Conservation (phyloP, 64 coral and sea anemone genomes). For the Stylophora pistillata region DNA sequence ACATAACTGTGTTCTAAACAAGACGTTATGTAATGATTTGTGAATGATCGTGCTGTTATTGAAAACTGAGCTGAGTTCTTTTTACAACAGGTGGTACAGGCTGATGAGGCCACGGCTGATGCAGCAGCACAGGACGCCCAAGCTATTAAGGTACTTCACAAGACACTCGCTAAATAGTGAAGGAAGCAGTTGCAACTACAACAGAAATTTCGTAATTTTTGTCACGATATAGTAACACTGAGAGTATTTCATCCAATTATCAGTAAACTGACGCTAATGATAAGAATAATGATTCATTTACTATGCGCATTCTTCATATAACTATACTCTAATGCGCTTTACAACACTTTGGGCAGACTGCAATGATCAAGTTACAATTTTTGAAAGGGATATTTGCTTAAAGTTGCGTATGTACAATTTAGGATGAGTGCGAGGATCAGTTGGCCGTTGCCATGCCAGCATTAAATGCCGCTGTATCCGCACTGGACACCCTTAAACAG, state of each 20-base stretch:
- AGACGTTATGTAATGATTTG: neutral
- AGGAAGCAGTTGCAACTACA: too few species aligned
- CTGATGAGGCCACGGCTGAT: constrained; percentile 90
- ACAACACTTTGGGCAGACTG: too few species aligned
- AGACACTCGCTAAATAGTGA: neutral
- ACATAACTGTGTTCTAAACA: too few species aligned
- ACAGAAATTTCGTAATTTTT: too few species aligned
- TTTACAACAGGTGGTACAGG: constrained; percentile 69
- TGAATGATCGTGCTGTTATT: neutral
- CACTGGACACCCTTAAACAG: constrained; percentile 87
- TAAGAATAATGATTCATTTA: too few species aligned
- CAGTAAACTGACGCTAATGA: too few species aligned
- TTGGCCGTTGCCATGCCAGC: constrained; percentile 94
- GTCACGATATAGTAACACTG: too few species aligned
- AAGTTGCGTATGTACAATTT: neutral
- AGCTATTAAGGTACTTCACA: constrained; percentile 78
- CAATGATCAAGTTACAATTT: too few species aligned
- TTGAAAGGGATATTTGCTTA: neutral
- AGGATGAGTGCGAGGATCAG: constrained; percentile 97
- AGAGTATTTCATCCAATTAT: too few species aligned
- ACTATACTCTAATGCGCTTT: too few species aligned
- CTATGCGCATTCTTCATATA: too few species aligned
- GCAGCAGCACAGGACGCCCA: constrained; percentile 84
- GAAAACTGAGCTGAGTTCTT: neutral
- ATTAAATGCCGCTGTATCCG: constrained; percentile 83